Conservation (phyloP, 2,113 vertebrate species). For the Melanocharis versteri region DNA sequence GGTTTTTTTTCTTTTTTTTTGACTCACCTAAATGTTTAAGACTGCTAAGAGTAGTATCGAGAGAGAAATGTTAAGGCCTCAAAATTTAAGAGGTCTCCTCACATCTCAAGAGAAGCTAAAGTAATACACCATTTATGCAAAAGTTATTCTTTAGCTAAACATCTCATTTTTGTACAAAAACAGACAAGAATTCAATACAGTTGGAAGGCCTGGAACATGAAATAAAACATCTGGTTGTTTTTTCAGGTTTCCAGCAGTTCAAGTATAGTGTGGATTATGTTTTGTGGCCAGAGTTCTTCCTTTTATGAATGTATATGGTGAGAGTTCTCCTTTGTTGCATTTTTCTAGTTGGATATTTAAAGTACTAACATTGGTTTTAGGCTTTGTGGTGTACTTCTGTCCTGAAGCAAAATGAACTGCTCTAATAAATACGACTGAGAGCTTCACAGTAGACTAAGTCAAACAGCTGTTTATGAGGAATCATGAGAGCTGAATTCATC, state of each 20-base stretch:
- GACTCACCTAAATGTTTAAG: neutral
- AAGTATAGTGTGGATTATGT: neutral
- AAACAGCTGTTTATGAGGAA: neutral
- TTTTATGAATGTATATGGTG: neutral
- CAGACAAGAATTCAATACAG: neutral
- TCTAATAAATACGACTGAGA: neutral
- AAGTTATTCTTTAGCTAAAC: neutral
- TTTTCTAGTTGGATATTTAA: neutral
- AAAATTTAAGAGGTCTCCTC: neutral
- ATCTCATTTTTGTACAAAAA: neutral
- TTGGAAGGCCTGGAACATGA: neutral
- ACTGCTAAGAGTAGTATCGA: neutral
- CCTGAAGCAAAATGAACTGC: neutral
- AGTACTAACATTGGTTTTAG: neutral
- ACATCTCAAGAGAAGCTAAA: neutral
- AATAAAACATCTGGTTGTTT: neutral
- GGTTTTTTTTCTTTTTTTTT: neutral
- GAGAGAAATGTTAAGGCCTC: neutral
- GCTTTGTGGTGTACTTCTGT: neutral
- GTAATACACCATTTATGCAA: neutral
- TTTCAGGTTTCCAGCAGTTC: neutral
- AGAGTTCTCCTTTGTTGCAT: neutral
- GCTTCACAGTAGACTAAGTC: neutral
- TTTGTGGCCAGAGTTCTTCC: neutral
- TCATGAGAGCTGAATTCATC: neutral